These are phyloP conservation scores for Amiota communis DNA, from an alignment of 2,888 invertebrate genomes.

Conservation along the genomic window DNA sequence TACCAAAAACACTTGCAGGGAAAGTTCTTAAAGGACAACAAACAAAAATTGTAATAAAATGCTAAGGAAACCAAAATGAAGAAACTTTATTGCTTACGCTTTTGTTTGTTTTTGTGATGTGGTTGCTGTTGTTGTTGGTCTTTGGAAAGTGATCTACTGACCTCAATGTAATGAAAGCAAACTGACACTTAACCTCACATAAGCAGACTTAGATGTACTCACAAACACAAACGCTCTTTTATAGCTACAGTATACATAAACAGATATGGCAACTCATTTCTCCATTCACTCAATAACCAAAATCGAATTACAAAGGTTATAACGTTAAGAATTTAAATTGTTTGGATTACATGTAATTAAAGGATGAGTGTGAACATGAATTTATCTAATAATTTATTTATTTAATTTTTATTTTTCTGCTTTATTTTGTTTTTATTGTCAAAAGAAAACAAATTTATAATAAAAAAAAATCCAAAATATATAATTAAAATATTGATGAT, in stretches of 20 bases:
- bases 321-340: too few species aligned
- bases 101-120: not conserved
- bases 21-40: not conserved
- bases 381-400: not conserved
- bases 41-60: constrained; percentile 5
- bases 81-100: not conserved
- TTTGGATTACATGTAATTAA: too few species aligned
- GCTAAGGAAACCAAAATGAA: not conserved
- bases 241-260: too few species aligned
- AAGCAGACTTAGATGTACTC: constrained; percentile 13
- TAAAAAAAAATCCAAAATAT: not conserved
- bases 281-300: too few species aligned
- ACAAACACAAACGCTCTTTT: constrained; percentile 39
- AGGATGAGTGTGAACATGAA: too few species aligned
- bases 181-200: not conserved
- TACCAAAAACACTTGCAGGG: not conserved
- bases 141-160: constrained; percentile 1
- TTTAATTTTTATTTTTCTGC: too few species aligned
- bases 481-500: constrained; percentile 2
- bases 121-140: not conserved
- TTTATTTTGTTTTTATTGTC: not conserved
- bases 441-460: not conserved
- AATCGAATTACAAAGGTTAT: too few species aligned
- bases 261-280: constrained; percentile 22
- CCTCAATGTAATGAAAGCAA: not conserved